These are phyloP conservation scores for Aleiodes leptofemur DNA, from an alignment of 2,888 invertebrate species.

Conservation along the genomic window DNA sequence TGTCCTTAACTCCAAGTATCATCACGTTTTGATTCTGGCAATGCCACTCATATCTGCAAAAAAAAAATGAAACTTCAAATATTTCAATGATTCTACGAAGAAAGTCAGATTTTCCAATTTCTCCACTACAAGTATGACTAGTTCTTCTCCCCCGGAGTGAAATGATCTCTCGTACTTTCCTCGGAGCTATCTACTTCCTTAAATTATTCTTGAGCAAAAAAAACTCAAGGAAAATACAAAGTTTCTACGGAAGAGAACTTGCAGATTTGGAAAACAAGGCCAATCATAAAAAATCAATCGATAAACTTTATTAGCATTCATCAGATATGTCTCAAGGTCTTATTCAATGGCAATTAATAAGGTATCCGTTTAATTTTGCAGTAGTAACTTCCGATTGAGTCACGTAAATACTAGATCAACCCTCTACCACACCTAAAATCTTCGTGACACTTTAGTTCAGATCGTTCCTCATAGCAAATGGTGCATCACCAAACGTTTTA, in stretches of 20 bases:
- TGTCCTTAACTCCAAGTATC: slow-evolving; percentile 54
- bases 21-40: slow-evolving; percentile 66
- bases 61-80: neutral
- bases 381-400: slow-evolving; percentile 13
- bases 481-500: slow-evolving; percentile 64
- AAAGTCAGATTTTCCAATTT: no score
- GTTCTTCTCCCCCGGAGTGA: no score
- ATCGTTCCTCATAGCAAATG: slow-evolving; percentile 64
- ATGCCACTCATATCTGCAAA: slow-evolving; percentile 26
- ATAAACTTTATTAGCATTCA: neutral
- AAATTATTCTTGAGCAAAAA: neutral
- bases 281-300: neutral
- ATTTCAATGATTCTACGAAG: neutral
- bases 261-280: neutral
- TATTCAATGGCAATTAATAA: no score
- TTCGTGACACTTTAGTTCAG: slow-evolving; percentile 10
- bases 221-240: neutral
- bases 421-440: slow-evolving; percentile 14
- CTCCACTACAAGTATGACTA: no score
- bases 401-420: slow-evolving; percentile 8
- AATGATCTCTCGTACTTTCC: neutral
- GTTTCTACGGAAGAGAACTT: neutral
- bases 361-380: no score
- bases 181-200: neutral
- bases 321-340: no score